phyloP scores from a whole-genome alignment of 2,888 invertebrate species.

The Diplolepis rosae region DNA sequence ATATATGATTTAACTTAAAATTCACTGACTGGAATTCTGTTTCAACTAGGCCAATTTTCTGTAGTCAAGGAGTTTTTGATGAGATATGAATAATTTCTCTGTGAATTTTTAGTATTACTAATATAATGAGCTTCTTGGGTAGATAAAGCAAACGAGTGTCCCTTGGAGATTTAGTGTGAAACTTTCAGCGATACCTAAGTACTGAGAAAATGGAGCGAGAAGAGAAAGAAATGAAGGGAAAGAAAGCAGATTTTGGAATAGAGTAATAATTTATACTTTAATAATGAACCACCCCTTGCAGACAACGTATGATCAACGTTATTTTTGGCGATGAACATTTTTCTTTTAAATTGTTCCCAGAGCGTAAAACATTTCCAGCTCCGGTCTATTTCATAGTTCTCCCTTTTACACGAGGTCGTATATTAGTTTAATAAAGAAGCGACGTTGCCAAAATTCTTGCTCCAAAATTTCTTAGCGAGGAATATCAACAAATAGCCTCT shows the following conservation, averaged over 20 bases:
- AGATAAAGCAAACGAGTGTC: not conserved
- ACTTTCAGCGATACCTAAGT: not conserved
- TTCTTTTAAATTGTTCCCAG: not conserved
- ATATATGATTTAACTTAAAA: no score
- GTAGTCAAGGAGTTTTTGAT: no score
- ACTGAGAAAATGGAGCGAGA: not conserved
- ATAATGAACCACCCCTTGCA: not conserved
- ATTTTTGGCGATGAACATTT: not conserved
- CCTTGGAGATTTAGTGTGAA: not conserved
- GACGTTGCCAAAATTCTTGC: not conserved
- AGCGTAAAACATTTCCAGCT: not conserved
- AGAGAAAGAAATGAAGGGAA: not conserved
- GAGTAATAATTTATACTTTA: not conserved
- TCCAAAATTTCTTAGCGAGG: not conserved
- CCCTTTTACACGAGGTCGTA: not conserved
- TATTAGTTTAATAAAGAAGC: not conserved
- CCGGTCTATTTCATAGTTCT: not conserved
- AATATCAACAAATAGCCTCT: not conserved
- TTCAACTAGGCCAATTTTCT: no score
- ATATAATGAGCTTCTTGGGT: not conserved
- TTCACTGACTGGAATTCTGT: no score
- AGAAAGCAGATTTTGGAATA: not conserved
- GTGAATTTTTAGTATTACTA: not conserved
- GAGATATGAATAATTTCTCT: constrained; percentile 6
- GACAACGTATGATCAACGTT: not conserved